Evolutionary conservation across 2,113 vertebrate species (phyloP).

Genomic region (Felis catus): F.catus_Fca126_mat1.0 CM031414.1:30738001-30738500

Average conservation of each 20-base stretch:
- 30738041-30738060: background rate
- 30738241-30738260: background rate
- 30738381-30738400: background rate
- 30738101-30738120: background rate
- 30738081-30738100: background rate
- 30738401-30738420: background rate
- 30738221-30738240: background rate
- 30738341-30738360: background rate
- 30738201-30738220: background rate
- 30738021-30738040: background rate
- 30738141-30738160: background rate
- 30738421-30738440: background rate
- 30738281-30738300: background rate
- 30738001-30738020: background rate
- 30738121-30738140: background rate
- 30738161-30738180: background rate
- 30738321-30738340: background rate
- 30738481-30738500: background rate
- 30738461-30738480: background rate
- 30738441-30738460: background rate
- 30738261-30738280: background rate
- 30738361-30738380: background rate
- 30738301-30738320: background rate
- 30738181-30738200: background rate
- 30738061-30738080: background rate